phyloP scores from a whole-genome alignment of 2,113 vertebrate species.

The Octodon degus region DNA sequence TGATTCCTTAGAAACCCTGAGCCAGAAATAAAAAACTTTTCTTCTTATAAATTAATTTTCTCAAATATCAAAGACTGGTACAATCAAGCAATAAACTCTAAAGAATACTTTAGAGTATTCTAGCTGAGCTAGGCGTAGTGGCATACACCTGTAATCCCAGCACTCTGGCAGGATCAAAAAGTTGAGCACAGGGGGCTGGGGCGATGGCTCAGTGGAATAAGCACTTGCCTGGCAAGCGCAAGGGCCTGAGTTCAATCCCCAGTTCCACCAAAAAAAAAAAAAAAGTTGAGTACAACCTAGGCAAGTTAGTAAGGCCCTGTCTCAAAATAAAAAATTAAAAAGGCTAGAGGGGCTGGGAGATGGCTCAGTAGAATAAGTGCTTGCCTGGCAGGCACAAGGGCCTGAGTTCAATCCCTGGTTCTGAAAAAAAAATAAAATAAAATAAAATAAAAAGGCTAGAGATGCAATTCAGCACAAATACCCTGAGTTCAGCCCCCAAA shows the following conservation, averaged over 20 bases:
- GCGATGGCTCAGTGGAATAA: too few relatives aligned
- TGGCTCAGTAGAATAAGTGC: too few relatives aligned
- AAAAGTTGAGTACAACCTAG: neutral
- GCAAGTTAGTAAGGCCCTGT: neutral
- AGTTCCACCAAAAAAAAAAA: neutral
- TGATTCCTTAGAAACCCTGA: neutral
- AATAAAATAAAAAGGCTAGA: neutral
- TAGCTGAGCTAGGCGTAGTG: neutral
- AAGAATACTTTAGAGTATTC: constrained; percentile 48
- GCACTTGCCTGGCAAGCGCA: too few relatives aligned
- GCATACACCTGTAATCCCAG: neutral
- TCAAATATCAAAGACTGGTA: neutral
- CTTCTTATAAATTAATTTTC: neutral
- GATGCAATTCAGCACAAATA: neutral
- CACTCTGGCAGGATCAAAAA: neutral
- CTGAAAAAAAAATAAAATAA: too few relatives aligned
- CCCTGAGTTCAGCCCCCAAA: neutral
- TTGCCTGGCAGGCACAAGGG: too few relatives aligned
- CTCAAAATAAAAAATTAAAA: neutral
- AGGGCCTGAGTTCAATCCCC: too few relatives aligned
- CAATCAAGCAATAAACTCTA: neutral
- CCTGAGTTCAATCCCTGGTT: too few relatives aligned
- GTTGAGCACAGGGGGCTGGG: neutral
- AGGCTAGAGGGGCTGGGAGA: too few relatives aligned
- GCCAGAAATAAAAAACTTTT: neutral